A percentile compares a stretch with the other conserved stretches of the same genome.
phyloP scores from a whole-genome alignment of 2,888 invertebrate genomes.

The Hymenopus coronatus region DNA sequence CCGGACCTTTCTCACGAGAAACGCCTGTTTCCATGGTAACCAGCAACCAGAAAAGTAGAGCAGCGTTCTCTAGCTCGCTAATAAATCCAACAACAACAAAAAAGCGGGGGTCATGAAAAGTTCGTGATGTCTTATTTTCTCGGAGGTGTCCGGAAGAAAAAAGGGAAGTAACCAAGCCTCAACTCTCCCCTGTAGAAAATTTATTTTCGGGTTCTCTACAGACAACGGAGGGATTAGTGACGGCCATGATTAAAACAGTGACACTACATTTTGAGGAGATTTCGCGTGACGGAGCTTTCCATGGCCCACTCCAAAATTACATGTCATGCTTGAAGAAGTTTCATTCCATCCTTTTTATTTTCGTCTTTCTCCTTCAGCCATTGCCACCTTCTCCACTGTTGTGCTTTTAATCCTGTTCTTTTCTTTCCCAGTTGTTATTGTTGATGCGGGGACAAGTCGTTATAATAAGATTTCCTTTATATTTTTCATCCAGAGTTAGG shows the following conservation, averaged over 20 bases:
- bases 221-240: not conserved
- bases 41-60: not conserved
- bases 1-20: not conserved
- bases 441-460: not conserved
- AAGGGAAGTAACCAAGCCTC: not conserved
- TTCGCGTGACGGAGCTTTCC: not conserved
- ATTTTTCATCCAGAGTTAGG: not conserved
- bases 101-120: not conserved
- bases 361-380: not conserved
- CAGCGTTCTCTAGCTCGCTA: not conserved
- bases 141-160: not conserved
- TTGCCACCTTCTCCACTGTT: not conserved
- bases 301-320: not conserved
- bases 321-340: not conserved
- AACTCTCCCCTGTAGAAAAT: not conserved
- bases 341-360: not conserved
- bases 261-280: not conserved
- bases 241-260: not conserved
- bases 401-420: not conserved
- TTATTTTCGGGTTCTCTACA: not conserved
- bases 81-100: not conserved
- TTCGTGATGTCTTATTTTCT: not conserved
- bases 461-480: slow-evolving; percentile 11
- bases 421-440: not conserved
- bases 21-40: not conserved